A percentile compares a stretch with the other conserved stretches of the same genome.
Evolutionary conservation across 2,797 vertebrate genomes (phyloP).

Genomic region (Epinephelus coioides): DNA sequence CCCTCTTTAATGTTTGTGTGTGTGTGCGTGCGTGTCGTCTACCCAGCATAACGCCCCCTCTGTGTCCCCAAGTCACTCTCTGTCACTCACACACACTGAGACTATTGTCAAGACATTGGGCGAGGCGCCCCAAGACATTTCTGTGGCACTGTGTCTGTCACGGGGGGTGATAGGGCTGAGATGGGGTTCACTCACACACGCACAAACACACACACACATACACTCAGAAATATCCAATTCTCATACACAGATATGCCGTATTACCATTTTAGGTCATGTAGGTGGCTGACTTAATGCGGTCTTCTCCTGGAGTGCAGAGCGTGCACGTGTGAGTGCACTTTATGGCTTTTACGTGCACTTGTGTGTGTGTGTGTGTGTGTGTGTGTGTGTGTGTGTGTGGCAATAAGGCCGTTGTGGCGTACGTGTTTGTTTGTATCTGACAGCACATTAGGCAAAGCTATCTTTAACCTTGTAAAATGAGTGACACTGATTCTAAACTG

Average conservation of each 20-base stretch:
- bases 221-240: slow-evolving; percentile 6
- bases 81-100: slow-evolving; percentile 86
- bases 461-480: slow-evolving; percentile 82
- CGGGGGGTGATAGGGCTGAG: slow-evolving; percentile 76
- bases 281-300: slow-evolving; percentile 36
- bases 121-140: slow-evolving; percentile 81
- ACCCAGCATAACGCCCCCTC: slow-evolving; percentile 83
- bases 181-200: slow-evolving; percentile 61
- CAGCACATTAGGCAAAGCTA: slow-evolving; percentile 78
- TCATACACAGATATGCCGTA: slow-evolving; percentile 35
- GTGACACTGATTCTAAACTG: slow-evolving; percentile 81
- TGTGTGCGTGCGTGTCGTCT: slow-evolving; percentile 66
- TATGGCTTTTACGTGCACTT: too few species aligned
- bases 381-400: slow-evolving; percentile 23
- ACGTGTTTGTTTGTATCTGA: slow-evolving; percentile 72
- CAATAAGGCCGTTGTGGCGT: slow-evolving; percentile 24
- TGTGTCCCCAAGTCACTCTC: slow-evolving; percentile 78
- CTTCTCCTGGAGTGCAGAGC: slow-evolving; percentile 9
- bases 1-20: slow-evolving; percentile 57
- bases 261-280: slow-evolving; percentile 52
- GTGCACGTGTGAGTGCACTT: background rate
- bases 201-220: slow-evolving; percentile 18
- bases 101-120: slow-evolving; percentile 84
- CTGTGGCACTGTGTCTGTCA: slow-evolving; percentile 82
- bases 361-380: slow-evolving; percentile 10